Evolutionary conservation across 2,113 vertebrate genomes (phyloP), one percentile per base, ranked within the genome.

Genomic region (Acanthochromis polyacanthus): DNA sequence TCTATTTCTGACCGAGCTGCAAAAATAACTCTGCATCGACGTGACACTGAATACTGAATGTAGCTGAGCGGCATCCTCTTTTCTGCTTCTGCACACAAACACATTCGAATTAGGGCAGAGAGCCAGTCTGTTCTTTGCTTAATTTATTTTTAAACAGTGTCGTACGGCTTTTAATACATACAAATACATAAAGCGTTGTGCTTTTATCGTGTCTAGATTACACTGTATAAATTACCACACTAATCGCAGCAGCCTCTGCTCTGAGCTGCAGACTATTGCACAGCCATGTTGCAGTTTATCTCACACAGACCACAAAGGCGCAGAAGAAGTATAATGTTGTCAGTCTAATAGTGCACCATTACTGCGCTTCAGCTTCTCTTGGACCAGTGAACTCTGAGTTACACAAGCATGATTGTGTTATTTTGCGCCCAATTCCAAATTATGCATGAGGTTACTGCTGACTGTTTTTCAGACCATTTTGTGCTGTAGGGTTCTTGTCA

Each of bases 1-100:
- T 88, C 87, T 89, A 86, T 87, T 88, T 85, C 82, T 91, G 85
- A 92, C 90, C 90, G 67, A 89, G 78, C 87, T 92, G 77, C 69
- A 88, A 74, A 90, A 84, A 92, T 81, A 84, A 85, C 80, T 79
- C 65, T 38, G 57, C 73, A 67, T 76, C 58, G 63, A 70, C 81
- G 73, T 70, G 36, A 72, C 51, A 52, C 30, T 68, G 75, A 81
- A 86, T 77, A 53, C 51, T 78, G 57, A 61, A 72, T 60, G 62
- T 16, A 80, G 71, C 64, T 6, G 3, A 83, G 73, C 59, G 78
- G 60, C 64, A 83, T 72, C 46, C 46, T 72, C 36, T 63, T 74
- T 69, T 67, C 56, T 76, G 20, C 28, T 63, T 79, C 10, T 10
- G 64, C 75, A 70, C 60, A 78, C 53, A 70, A 70, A 75, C 43